These are phyloP conservation scores for Syrphus vitripennis DNA, from an alignment of 2,888 invertebrate species.

Conservation along the genomic window DNA sequence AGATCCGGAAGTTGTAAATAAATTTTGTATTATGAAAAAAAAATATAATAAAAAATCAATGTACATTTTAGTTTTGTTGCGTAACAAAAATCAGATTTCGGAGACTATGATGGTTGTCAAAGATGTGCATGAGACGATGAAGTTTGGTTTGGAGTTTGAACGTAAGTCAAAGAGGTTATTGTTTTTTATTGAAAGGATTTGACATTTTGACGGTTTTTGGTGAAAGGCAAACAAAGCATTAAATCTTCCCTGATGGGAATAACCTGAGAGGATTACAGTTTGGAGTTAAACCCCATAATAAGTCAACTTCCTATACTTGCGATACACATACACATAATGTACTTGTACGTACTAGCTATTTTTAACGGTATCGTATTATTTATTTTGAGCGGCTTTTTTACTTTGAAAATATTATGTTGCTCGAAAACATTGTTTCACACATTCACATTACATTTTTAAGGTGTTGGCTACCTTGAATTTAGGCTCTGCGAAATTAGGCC, in stretches of 20 bases:
- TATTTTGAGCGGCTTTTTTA: too few relatives aligned
- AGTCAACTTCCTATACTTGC: neutral
- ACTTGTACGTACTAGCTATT: too few relatives aligned
- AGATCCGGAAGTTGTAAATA: conserved; percentile 71
- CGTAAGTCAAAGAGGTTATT: conserved; percentile 51
- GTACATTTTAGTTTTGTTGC: conserved; percentile 26
- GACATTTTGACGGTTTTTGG: neutral
- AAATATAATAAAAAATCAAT: conserved; percentile 63
- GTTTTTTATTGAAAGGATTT: conserved; percentile 15
- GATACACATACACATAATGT: too few relatives aligned
- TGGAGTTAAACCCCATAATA: neutral
- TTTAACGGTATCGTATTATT: too few relatives aligned
- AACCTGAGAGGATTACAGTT: neutral
- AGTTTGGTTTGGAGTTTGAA: conserved; percentile 61
- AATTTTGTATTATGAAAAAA: conserved; percentile 62
- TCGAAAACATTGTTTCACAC: too few relatives aligned
- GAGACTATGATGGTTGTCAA: neutral
- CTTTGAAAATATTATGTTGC: too few relatives aligned
- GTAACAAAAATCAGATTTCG: neutral
- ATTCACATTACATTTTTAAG: too few relatives aligned
- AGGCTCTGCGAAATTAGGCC: too few relatives aligned
- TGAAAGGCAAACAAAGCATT: conserved; percentile 21
- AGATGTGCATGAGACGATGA: conserved; percentile 25
- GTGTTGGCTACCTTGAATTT: too few relatives aligned
- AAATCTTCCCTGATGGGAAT: neutral